Evolutionary conservation across 2,113 vertebrate species (phyloP), one percentile per base, ranked within the genome.

Genomic region (Ahaetulla prasina): DNA sequence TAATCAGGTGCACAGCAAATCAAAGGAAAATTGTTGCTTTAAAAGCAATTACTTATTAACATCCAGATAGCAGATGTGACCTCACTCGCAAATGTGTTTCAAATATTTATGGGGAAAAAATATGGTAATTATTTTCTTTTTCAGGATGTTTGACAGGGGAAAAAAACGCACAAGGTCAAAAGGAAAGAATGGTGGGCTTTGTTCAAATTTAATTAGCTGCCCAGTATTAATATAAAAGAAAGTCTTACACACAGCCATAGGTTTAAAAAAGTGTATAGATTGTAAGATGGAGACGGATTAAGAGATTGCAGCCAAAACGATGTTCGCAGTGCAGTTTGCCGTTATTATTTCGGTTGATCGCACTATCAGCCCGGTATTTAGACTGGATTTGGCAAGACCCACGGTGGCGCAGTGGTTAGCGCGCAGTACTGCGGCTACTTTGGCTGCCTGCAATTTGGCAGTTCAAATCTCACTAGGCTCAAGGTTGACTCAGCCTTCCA

Each of bases 161-260:
- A 35, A 27, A 22, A 60, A 92, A 90, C 93, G 39, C 60, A 68
- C 0, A n/a, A 57, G 10, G 49, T 57, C 80, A 92, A 80, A 63
- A 53, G 87, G 25, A 85, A 92, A 92, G 80, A n/a, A 47, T 12
- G 49, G 6, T 88, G 47, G 20, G 80, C 94, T 95, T 47, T 45
- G 57, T 74, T 8, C 1, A 89, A 0, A 35, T n/a, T 52, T 39
- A 39, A 74, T 52, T 27, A 35, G 30, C 27, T 22, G 22, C 16
- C 25, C 23, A 10, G 47, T 43, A 50, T 49, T 9, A 63, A 90
- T 35, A n/a, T 25, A 68, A 35, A 43, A 50, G 11, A 14, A n/a
- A 35, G 27, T 49, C 30, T 60, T 68, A n/a, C 30, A 74, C 23
- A 57, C 8, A 25, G 0, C 60, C 11, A 30, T 63, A 63, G 27